These are phyloP conservation scores for Hydraecia micacea DNA, from an alignment of 2,888 invertebrate genomes.

Conservation along the genomic window DNA sequence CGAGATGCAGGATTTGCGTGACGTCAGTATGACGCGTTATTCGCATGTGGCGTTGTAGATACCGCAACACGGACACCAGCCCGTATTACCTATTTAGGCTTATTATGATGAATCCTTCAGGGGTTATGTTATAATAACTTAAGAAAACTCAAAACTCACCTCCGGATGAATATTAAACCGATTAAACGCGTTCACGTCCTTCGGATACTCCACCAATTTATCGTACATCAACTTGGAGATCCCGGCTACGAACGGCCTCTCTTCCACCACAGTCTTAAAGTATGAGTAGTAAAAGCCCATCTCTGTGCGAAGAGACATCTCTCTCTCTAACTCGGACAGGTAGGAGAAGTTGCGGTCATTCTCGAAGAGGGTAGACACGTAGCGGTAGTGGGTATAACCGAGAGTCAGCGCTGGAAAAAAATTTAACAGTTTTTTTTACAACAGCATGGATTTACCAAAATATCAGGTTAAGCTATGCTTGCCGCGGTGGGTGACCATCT, in stretches of 20 bases:
- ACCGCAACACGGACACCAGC: too few relatives aligned
- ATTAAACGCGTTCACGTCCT: slow-evolving; percentile 94
- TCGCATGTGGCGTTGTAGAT: too few relatives aligned
- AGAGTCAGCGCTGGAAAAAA: slow-evolving; percentile 89
- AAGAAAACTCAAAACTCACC: slow-evolving; percentile 83
- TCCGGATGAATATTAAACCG: slow-evolving; percentile 96
- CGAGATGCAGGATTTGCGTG: too few relatives aligned
- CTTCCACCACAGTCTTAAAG: slow-evolving; percentile 95
- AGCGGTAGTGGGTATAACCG: slow-evolving; percentile 91
- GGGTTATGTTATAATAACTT: too few relatives aligned
- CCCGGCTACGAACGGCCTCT: slow-evolving; percentile 90
- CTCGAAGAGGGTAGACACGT: slow-evolving; percentile 94
- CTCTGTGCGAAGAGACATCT: slow-evolving; percentile 96
- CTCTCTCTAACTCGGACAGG: slow-evolving; percentile 95
- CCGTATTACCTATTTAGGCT: too few relatives aligned
- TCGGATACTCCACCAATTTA: slow-evolving; percentile 95
- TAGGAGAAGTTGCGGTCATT: slow-evolving; percentile 96
- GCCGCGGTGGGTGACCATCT: too few relatives aligned
- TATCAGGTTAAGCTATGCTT: too few relatives aligned
- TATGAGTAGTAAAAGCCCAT: slow-evolving; percentile 97
- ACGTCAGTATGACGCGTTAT: too few relatives aligned
- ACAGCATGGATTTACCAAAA: too few relatives aligned
- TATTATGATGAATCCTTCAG: too few relatives aligned
- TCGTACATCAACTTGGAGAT: slow-evolving; percentile 92
- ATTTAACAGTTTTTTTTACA: too few relatives aligned